phyloP scores from a whole-genome alignment of 2,113 vertebrate species.

The Myrmecophaga tridactyla region DNA sequence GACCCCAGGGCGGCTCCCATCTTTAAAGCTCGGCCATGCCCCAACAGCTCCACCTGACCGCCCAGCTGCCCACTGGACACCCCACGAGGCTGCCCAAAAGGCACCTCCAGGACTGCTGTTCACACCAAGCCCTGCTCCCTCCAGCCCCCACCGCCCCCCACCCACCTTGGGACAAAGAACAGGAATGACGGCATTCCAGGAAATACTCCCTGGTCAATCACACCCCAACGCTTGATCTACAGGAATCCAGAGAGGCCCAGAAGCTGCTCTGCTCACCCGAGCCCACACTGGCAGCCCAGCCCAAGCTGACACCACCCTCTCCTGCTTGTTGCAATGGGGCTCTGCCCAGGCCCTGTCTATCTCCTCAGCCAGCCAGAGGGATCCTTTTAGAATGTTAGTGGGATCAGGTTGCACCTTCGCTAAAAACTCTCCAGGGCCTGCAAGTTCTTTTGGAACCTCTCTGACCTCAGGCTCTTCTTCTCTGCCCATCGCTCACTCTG shows the following conservation, averaged over 20 bases:
- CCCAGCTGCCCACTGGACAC: not conserved
- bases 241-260: not conserved
- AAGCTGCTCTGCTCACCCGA: not conserved
- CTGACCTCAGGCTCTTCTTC: not conserved
- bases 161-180: not conserved
- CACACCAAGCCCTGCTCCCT: not conserved
- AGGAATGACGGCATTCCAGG: too few relatives aligned
- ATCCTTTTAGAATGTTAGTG: not conserved
- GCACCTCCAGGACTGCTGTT: too few relatives aligned
- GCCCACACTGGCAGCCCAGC: too few relatives aligned
- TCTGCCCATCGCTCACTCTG: not conserved
- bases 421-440: too few relatives aligned
- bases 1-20: too few relatives aligned
- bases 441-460: not conserved
- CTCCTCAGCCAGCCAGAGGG: not conserved
- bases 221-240: not conserved
- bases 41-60: not conserved
- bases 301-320: too few relatives aligned
- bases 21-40: too few relatives aligned
- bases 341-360: not conserved
- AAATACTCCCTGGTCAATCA: too few relatives aligned
- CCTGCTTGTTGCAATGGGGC: fast-evolving
- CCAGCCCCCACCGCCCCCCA: too few relatives aligned
- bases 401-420: not conserved
- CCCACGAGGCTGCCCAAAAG: not conserved